Percentiles rank a stretch among this genome's conserved stretches.
Conservation (phyloP, 2,113 vertebrate genomes). For the Spea multiplicata region DNA sequence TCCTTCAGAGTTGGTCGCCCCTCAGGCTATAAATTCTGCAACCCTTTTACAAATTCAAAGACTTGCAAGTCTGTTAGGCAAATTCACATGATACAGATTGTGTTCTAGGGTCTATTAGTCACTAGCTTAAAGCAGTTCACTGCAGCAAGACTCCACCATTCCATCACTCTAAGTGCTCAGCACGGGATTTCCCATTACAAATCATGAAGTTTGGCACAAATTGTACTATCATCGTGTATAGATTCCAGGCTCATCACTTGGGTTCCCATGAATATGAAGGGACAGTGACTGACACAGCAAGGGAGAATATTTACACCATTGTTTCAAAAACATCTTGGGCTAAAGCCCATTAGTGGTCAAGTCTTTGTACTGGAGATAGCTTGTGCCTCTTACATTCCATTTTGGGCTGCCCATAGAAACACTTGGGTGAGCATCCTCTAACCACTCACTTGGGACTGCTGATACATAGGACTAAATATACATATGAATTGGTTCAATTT, state of each 20-base stretch:
- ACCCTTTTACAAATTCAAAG: conserved; percentile 24
- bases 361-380: too few relatives aligned
- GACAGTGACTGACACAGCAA: too few relatives aligned
- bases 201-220: not conserved
- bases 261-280: not conserved
- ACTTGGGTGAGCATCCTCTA: too few relatives aligned
- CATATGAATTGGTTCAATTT: too few relatives aligned
- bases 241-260: not conserved
- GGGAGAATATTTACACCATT: too few relatives aligned
- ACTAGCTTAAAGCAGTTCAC: not conserved
- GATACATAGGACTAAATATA: too few relatives aligned
- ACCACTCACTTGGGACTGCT: too few relatives aligned
- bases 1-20: conserved; percentile 26
- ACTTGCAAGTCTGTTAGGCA: conserved; percentile 27
- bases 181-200: not conserved
- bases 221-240: not conserved
- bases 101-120: conserved; percentile 39
- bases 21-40: conserved; percentile 35
- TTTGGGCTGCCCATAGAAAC: too few relatives aligned
- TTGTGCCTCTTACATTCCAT: too few relatives aligned
- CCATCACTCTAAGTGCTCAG: not conserved
- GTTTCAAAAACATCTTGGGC: too few relatives aligned
- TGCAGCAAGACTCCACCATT: not conserved
- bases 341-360: too few relatives aligned
- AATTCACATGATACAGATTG: conserved; percentile 13